Evolutionary conservation across 1,140 invertebrate genomes (phyloP).

Genomic region (Euwallacea similis): DNA sequence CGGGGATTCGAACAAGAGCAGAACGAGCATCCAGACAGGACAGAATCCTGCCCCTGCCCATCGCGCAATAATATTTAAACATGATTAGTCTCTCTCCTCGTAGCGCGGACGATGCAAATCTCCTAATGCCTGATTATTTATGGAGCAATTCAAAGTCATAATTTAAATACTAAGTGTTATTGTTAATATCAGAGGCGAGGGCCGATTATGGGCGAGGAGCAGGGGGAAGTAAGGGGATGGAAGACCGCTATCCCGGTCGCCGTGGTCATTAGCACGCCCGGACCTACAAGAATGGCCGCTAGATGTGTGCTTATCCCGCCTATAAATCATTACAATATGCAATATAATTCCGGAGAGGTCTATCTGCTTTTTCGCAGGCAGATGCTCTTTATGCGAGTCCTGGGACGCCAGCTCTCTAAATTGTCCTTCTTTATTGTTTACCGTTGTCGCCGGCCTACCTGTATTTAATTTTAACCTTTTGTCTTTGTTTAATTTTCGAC

Average conservation of each 20-base stretch:
- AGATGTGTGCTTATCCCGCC: slow-evolving; percentile 54
- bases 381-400: slow-evolving; percentile 53
- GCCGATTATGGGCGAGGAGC: slow-evolving; percentile 46
- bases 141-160: slow-evolving; percentile 55
- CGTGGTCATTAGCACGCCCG: slow-evolving; percentile 55
- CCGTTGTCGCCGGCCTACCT: slow-evolving; percentile 35
- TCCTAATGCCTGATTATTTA: slow-evolving; percentile 54
- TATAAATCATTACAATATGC: slow-evolving; percentile 57
- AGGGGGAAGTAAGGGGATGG: slow-evolving; percentile 38
- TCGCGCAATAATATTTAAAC: slow-evolving; percentile 52
- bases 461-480: slow-evolving; percentile 38
- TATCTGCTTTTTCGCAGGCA: slow-evolving; percentile 55
- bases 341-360: slow-evolving; percentile 56
- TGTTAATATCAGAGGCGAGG: slow-evolving; percentile 54
- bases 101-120: slow-evolving; percentile 50
- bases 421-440: slow-evolving; percentile 41
- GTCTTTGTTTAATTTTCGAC: slow-evolving; percentile 32
- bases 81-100: slow-evolving; percentile 50
- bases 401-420: slow-evolving; percentile 34
- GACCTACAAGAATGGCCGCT: slow-evolving; percentile 54
- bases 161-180: slow-evolving; percentile 57
- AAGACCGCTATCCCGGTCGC: slow-evolving; percentile 53
- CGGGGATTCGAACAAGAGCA: slow-evolving; percentile 36
- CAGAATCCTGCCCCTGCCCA: slow-evolving; percentile 40
- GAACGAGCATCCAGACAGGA: slow-evolving; percentile 38